These are phyloP conservation scores for Strigamia crassipes DNA, from an alignment of 2,888 invertebrate species.

Conservation along the genomic window DNA sequence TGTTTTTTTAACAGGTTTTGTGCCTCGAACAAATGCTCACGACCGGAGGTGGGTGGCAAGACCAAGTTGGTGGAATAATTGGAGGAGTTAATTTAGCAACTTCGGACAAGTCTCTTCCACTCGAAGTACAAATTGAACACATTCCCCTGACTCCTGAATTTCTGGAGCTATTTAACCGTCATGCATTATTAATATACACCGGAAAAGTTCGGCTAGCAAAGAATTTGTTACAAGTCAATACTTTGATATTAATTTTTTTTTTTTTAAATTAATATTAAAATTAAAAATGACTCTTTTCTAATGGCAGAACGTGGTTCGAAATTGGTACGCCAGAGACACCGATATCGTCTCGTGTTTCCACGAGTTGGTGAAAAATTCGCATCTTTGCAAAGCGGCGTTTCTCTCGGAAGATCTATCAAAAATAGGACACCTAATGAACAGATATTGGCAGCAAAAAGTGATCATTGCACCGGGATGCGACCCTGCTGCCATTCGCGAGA, in stretches of 20 bases:
- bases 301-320: constrained; percentile 59
- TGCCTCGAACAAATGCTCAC: constrained; percentile 64
- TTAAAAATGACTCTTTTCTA: neutral
- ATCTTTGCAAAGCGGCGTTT: constrained; percentile 53
- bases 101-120: constrained; percentile 56
- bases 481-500: constrained; percentile 55
- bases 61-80: constrained; percentile 63
- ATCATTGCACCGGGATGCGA: constrained; percentile 61
- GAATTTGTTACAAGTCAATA: constrained; percentile 61
- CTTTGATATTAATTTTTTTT: too few relatives aligned
- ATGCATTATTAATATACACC: constrained; percentile 63
- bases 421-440: constrained; percentile 57
- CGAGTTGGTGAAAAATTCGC: constrained; percentile 57
- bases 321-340: constrained; percentile 60
- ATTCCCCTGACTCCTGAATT: constrained; percentile 53
- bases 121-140: constrained; percentile 57
- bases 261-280: neutral
- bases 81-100: constrained; percentile 61
- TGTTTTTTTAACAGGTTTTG: constrained; percentile 58
- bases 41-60: constrained; percentile 66
- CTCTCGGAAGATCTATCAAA: constrained; percentile 54
- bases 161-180: constrained; percentile 57
- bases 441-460: constrained; percentile 60
- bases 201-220: constrained; percentile 63
- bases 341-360: constrained; percentile 58